Evolutionary conservation across 2,888 invertebrate genomes (phyloP).

Genomic region (Nyleta sp.): DNA sequence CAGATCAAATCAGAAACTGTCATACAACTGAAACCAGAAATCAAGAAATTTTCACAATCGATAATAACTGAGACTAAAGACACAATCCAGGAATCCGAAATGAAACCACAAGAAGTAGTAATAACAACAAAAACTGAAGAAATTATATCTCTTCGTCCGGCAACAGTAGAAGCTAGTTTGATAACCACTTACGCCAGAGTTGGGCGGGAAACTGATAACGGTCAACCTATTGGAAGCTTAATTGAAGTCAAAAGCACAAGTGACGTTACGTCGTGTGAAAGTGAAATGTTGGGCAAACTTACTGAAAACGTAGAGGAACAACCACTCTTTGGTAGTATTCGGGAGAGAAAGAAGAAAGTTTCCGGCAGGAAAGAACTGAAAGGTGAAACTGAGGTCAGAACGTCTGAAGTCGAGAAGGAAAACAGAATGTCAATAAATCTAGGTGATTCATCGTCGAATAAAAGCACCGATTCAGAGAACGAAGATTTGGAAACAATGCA

Average conservation of each 20-base stretch:
- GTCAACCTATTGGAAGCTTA: slow-evolving; percentile 4
- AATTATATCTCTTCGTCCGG: slow-evolving; percentile 76
- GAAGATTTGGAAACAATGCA: slow-evolving; percentile 32
- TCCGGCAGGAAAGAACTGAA: slow-evolving; percentile 35
- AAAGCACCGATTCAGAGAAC: slow-evolving; percentile 50
- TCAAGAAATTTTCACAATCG: slow-evolving; percentile 68
- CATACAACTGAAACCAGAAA: slow-evolving; percentile 33
- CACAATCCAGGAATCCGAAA: background rate
- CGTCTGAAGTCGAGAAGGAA: background rate
- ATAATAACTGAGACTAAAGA: slow-evolving; percentile 39
- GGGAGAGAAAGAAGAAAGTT: slow-evolving; percentile 72
- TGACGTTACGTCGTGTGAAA: slow-evolving; percentile 30
- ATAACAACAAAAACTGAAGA: slow-evolving; percentile 72
- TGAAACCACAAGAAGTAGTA: slow-evolving; percentile 66
- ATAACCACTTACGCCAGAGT: slow-evolving; percentile 76
- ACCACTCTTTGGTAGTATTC: slow-evolving; percentile 78
- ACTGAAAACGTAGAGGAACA: slow-evolving; percentile 65
- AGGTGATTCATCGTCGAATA: slow-evolving; percentile 34
- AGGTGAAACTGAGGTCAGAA: slow-evolving; percentile 29
- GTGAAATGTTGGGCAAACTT: slow-evolving; percentile 42
- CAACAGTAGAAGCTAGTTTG: slow-evolving; percentile 76
- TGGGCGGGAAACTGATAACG: slow-evolving; percentile 50
- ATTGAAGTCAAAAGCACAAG: slow-evolving; percentile 6
- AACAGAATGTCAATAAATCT: background rate
- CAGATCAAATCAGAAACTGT: slow-evolving; percentile 14